Evolutionary conservation across 2,888 invertebrate species (phyloP), one percentile per base, ranked within the genome.

Genomic region (Cosmia pyralina): DNA sequence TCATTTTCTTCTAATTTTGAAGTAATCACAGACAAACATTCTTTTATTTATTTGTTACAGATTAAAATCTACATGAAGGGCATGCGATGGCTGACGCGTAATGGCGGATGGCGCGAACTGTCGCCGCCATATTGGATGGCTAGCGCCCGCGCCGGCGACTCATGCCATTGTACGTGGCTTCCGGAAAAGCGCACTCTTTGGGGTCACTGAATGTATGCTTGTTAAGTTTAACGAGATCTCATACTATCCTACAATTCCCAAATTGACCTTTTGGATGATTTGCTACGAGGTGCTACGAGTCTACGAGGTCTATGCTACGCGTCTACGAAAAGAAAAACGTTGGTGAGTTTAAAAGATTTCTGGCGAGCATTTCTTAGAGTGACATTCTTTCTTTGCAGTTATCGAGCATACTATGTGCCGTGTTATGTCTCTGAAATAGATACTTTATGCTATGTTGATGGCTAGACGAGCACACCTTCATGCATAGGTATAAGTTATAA

Each of bases 101-200:
- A 90, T 88, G 88, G 87, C 87, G 85, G 83, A 81, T 82, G 87
- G 85, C 84, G 88, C 83, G 86, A 86, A 87, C 77, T 75, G 64
- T 69, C 48, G 85, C 87, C 87, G 92, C 92, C 92, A 93, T 93
- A 75, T 90, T 92, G 89, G 83, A 87, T 87, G 82, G 85, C 72
- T 79, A 84, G 82, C 76, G 75, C 76, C 68, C 80, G 69, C 86
- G 85, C 82, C 81, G 84, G 52, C 77, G 72, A 77, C 84, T 82
- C 81, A 84, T 88, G 89, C 92, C 88, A 91, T 93, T 94, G 92
- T 94, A 88, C 84, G 81, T 81, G 50, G 88, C 88, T 94, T 95
- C 94, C 94, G 94, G 94, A 95, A 95, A 95, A 95, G 92, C 92
- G 90, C 79, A 85, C 89, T 85, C 92, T 92, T 92, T 94, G 92